Percentiles rank a stretch among this genome's conserved stretches.
phyloP scores from a whole-genome alignment of 2,113 vertebrate genomes.

The Trogon melanurus region DNA sequence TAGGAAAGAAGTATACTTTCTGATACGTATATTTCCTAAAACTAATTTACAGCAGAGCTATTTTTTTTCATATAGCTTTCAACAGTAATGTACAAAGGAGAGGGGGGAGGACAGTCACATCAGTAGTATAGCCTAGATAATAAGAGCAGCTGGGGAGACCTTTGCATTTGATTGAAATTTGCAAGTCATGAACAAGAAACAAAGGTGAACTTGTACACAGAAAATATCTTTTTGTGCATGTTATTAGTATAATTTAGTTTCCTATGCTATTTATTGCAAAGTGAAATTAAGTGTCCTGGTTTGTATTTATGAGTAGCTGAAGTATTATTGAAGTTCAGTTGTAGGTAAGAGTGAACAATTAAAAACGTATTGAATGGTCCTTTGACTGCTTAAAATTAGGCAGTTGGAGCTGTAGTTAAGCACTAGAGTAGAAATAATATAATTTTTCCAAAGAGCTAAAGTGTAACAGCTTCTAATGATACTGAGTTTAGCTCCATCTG shows the following conservation, averaged over 20 bases:
- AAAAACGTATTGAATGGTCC: background rate
- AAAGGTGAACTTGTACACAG: background rate
- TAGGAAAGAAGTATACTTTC: background rate
- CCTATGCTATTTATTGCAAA: background rate
- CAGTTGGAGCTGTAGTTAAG: background rate
- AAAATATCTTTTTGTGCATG: background rate
- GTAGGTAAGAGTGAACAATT: background rate
- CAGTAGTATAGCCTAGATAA: background rate
- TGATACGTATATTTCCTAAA: background rate
- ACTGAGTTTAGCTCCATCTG: background rate
- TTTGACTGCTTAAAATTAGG: background rate
- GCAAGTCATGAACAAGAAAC: background rate
- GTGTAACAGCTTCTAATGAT: background rate
- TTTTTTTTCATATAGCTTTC: background rate
- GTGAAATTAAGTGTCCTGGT: background rate
- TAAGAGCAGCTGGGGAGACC: background rate
- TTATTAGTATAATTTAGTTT: background rate
- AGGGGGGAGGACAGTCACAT: background rate
- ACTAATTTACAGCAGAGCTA: background rate
- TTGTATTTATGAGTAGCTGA: background rate
- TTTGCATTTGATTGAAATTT: background rate
- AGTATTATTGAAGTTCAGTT: background rate
- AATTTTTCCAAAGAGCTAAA: background rate
- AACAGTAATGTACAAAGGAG: background rate
- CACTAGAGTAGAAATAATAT: background rate